phyloP scores from a whole-genome alignment of 1,140 invertebrate genomes.

The Babylonia areolata region DNA sequence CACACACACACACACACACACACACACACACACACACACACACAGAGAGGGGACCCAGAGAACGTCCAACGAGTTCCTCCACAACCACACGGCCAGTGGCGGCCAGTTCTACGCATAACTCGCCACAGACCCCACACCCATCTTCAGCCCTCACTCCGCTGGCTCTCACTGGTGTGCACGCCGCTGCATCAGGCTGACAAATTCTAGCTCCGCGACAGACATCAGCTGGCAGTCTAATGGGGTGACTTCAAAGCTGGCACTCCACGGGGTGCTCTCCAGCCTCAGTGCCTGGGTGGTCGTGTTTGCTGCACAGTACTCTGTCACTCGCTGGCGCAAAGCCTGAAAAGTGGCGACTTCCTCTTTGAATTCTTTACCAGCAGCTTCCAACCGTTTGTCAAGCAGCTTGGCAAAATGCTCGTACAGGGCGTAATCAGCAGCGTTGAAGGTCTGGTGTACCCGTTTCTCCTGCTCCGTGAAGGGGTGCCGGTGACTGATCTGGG shows the following conservation, averaged over 20 bases:
- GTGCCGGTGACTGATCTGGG: neutral
- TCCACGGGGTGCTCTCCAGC: neutral
- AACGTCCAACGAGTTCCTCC: no score
- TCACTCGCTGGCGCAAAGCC: neutral
- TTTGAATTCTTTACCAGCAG: neutral
- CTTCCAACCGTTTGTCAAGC: neutral
- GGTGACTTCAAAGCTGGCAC: neutral
- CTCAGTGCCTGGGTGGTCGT: neutral
- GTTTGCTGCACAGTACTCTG: neutral
- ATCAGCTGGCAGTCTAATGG: neutral
- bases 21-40: no score
- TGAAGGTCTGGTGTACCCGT: neutral
- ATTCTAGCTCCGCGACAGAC: neutral
- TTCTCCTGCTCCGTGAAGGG: neutral
- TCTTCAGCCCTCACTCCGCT: no score
- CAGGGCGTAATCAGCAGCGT: constrained; percentile 4
- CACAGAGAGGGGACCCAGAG: no score
- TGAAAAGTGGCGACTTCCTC: neutral
- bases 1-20: no score
- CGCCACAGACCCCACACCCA: no score
- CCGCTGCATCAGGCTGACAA: neutral
- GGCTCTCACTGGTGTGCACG: no score
- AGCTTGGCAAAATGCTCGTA: constrained; percentile 9
- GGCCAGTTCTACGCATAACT: no score
- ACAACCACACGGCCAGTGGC: no score